These are phyloP conservation scores for Diceros bicornis DNA, from an alignment of 2,797 vertebrate genomes.

Conservation along the genomic window DNA sequence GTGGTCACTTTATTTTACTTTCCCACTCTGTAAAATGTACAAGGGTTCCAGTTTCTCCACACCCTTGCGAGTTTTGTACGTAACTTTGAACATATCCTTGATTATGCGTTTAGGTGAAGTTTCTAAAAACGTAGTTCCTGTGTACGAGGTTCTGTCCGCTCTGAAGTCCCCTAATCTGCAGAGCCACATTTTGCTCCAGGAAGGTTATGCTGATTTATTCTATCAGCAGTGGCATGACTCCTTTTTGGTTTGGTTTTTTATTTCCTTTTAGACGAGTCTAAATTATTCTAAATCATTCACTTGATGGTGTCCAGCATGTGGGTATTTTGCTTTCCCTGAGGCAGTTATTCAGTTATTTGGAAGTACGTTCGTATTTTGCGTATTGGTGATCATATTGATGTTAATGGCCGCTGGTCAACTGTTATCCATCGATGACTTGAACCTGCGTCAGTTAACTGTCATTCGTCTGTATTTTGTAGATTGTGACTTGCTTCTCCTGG, in stretches of 20 bases:
- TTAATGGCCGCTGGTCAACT: not conserved
- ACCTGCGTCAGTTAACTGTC: not conserved
- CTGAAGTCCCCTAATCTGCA: not conserved
- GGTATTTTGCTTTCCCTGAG: not conserved
- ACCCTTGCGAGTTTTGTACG: not conserved
- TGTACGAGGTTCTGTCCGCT: not conserved
- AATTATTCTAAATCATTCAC: not conserved
- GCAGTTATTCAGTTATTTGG: not conserved
- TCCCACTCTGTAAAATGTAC: not conserved
- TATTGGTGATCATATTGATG: not conserved
- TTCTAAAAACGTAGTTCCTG: not conserved
- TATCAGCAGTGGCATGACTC: not conserved
- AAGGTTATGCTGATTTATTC: not conserved
- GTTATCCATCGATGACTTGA: not conserved
- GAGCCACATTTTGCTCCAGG: not conserved
- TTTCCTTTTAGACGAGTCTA: conserved; percentile 10
- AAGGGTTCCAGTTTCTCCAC: not conserved
- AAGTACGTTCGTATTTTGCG: not conserved
- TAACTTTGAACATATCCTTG: not conserved
- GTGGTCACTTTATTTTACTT: not conserved
- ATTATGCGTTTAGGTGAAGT: not conserved
- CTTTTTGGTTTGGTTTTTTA: not conserved
- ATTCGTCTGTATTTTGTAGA: not conserved
- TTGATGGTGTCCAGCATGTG: not conserved
- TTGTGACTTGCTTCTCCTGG: not conserved